Evolutionary conservation across 2,113 vertebrate species (phyloP), one percentile per base, ranked within the genome.

Genomic region (Otus sunia): DNA sequence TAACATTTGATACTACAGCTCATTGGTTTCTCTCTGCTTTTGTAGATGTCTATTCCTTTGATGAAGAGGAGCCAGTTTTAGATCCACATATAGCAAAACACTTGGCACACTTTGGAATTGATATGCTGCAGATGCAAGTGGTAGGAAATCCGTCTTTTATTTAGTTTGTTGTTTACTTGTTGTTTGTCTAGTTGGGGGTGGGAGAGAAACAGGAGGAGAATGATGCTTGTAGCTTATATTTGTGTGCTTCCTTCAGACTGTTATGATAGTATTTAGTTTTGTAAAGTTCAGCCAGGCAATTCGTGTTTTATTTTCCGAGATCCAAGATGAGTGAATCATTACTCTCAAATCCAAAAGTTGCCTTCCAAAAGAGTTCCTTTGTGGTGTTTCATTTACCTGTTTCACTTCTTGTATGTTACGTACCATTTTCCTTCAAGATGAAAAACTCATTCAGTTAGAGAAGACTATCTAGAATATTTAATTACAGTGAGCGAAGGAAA

Each of bases 1-100:
- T 49, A 67, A 73, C 18, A 15, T 69, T 72, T 75, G 22, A 23
- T 89, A 7, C 86, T 69, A 30, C 37, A 53, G 49, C 37, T 92
- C 45, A 92, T 30, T 16, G 69, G 17, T 94, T 94, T 97, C 89
- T 85, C 94, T 94, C 91, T 96, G 32, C n/a, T 68, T 88, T 90
- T 96, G 43, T 93, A 99, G 99, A 99, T 98, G 98, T 99, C 79
- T 99, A 99, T 97, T 99, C 99, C 23, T 99, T 99, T 97, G 99
- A 99, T 94, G 99, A 99, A 97, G 99, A 99, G 95, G 99, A 99
- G 92, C 98, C 99, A 2, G 99, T 99, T 76, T 96, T 99, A 97
- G 99, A 99, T 88, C 99, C 99, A 0, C 98, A 99, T 23, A 98
- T 99, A 98, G 98, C 99, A 66, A 99, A 99, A 63, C 99, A 99